A percentile compares a stretch with the other conserved stretches of the same genome.
Evolutionary conservation across 2,888 invertebrate species (phyloP).

Genomic region (Hirudinaria manillensis): DNA sequence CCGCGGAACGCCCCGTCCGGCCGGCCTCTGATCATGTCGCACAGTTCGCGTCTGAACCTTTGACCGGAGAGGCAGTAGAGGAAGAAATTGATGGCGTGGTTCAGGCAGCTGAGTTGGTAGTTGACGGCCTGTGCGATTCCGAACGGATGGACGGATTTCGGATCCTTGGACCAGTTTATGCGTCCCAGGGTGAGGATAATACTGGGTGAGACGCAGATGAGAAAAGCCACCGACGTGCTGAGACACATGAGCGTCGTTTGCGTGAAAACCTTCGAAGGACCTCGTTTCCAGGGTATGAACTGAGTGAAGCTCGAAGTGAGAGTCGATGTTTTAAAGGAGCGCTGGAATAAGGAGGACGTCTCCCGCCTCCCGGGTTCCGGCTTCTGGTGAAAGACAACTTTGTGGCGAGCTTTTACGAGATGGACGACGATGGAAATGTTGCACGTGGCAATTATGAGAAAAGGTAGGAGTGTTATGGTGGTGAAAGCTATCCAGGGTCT

Average conservation of each 20-base stretch:
- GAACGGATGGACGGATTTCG: constrained; percentile 30
- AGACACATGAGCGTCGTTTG: constrained; percentile 40
- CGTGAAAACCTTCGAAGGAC: constrained; percentile 7
- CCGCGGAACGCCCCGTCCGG: too few species aligned
- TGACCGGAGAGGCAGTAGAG: constrained; percentile 39
- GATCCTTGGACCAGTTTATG: constrained; percentile 36
- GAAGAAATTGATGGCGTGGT: constrained; percentile 37
- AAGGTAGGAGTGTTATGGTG: constrained; percentile 34
- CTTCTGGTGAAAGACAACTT: background rate
- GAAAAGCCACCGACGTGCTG: constrained; percentile 37
- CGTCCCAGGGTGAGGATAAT: constrained; percentile 38
- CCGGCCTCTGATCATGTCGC: constrained; percentile 24
- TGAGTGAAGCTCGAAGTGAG: background rate
- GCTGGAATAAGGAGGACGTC: background rate
- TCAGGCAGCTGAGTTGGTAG: constrained; percentile 37
- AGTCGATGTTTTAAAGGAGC: background rate
- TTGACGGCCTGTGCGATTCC: constrained; percentile 36
- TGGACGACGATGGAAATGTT: constrained; percentile 36
- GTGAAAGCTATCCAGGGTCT: constrained; percentile 39
- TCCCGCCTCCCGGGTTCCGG: background rate
- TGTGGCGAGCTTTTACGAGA: constrained; percentile 24
- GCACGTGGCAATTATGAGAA: constrained; percentile 35
- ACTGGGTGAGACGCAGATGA: constrained; percentile 38
- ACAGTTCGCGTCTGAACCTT: constrained; percentile 36
- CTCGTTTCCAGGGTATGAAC: background rate